Conservation (phyloP, 2,113 vertebrate genomes). For the Syngnathoides biaculeatus region DNA sequence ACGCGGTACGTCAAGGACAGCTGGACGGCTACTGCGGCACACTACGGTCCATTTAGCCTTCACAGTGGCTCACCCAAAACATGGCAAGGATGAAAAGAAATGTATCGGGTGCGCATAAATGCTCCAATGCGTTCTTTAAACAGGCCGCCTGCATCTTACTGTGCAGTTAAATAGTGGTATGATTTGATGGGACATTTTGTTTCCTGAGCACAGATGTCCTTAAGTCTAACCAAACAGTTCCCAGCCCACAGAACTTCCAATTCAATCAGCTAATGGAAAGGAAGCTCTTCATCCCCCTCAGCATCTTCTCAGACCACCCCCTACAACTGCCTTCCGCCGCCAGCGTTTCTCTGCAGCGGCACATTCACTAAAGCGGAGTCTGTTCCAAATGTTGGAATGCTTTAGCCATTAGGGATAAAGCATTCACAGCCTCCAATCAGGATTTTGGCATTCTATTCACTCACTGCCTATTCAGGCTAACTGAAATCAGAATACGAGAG, state of each 20-base stretch:
- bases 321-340: constrained; percentile 29
- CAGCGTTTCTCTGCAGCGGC: constrained; percentile 53
- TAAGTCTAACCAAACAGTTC: constrained; percentile 53
- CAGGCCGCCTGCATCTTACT: constrained; percentile 24
- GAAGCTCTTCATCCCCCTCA: constrained; percentile 33
- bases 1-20: constrained; percentile 51
- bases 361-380: constrained; percentile 49
- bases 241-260: constrained; percentile 50
- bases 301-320: constrained; percentile 2
- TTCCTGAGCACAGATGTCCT: constrained; percentile 38
- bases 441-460: constrained; percentile 59
- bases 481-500: constrained; percentile 44
- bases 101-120: constrained; percentile 28
- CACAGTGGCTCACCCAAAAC: constrained; percentile 62
- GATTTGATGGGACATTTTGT: constrained; percentile 26
- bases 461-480: constrained; percentile 58
- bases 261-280: constrained; percentile 76
- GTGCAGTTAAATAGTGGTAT: constrained; percentile 12
- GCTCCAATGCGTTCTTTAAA: constrained; percentile 31
- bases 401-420: constrained; percentile 63
- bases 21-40: constrained; percentile 40
- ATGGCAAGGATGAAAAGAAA: constrained; percentile 46
- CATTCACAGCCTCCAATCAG: constrained; percentile 62
- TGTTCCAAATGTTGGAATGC: constrained; percentile 61
- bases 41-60: constrained; percentile 68